Base-by-base conservation (phyloP, 2,113 vertebrate genomes). In the Aldabrachelys gigantea region DNA sequence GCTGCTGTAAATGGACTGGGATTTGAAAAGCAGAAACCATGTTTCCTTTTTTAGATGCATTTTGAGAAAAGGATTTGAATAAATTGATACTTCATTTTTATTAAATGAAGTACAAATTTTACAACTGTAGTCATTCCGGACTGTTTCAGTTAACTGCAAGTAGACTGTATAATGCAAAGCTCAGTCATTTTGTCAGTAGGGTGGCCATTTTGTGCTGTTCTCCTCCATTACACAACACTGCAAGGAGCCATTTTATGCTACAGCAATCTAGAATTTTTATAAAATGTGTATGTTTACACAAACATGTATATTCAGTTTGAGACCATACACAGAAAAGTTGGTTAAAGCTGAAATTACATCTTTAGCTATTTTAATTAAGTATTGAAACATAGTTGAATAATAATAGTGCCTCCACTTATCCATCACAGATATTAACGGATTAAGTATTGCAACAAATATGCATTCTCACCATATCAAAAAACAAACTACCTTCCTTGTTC, bases 1-100 rank as follows among this genome's bases (percentile, higher is more conserved):
- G 80, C 87, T 54, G 6, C 5, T 65, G 1, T 8, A 0, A 47
- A 0, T 84, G 50, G 53, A 1, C 0, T 83, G 5, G 2, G 4
- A 84, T 86, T 72, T 87, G 52, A 35, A 31, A 1, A 53, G 5
- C 10, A 25, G 62, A 75, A 56, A 80, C 25, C 1, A 1, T 17
- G 85, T 84, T 87, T 79, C 1, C 87, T 0, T 76, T 80, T 80
- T 13, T 69, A 59, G 13, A 56, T 76, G 0, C 0, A 29, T 2
- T 62, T 88, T 85, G 8, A 92, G 25, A 56, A 82, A 87, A 87
- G 14, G 8, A 0, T 80, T 5, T 52, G 12, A 83, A 14, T 89
- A 38, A 87, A 81, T 76, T 25, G 24, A n/a, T 38, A n/a, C 29
- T 72, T 72, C 35, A 72, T 13, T 72, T 1, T 10, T 0, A 0